Base-by-base conservation (phyloP, 2,797 vertebrate species). In the Danio kyathit region DNA sequence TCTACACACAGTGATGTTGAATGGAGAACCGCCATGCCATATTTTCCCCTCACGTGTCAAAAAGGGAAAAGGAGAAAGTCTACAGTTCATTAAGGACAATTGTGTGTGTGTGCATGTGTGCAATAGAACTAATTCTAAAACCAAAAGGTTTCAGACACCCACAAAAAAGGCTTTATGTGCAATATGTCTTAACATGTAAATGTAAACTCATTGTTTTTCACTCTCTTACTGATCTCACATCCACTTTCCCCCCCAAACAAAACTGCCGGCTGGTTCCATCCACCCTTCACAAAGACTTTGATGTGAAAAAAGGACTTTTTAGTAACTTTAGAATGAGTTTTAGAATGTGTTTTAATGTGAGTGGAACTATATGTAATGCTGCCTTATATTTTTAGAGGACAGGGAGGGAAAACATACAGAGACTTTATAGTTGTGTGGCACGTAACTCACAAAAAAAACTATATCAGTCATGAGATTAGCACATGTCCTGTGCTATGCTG, bases 111-210 rank as follows among this genome's bases (percentile, higher is more conserved):
- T 77, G 79, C 40, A n/a, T 60, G 67, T 67, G 84, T 90, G 90
- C 90, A 90, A 85, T 92, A 92, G 88, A 87, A 86, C 89, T 86
- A 90, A 90, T 92, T 88, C 83, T 89, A 88, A 91, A 66, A 88
- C 67, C 52, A n/a, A 73, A 80, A 82, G 69, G 72, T 56, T 74
- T 61, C 72, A 49, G 56, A 74, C 56, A 49, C 56, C 54, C 72
- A 61, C 72, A 74, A 59, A 59, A 60, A 74, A 74, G 56, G 85
- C 80, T 86, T 92, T 83, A 92, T 92, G 89, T 93, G 90, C 89
- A 91, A 88, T 80, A 91, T 88, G 88, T 91, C 91, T 88, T 84
- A 92, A 89, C 83, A 63, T 80, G 67, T 86, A 86, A 76, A 74
- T 81, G 61, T 64, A 78, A 87, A 69, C 65, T 71, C 81, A 61